These are phyloP conservation scores for Ptyas mucosa DNA, from an alignment of 2,113 vertebrate genomes.

Conservation along the genomic window DNA sequence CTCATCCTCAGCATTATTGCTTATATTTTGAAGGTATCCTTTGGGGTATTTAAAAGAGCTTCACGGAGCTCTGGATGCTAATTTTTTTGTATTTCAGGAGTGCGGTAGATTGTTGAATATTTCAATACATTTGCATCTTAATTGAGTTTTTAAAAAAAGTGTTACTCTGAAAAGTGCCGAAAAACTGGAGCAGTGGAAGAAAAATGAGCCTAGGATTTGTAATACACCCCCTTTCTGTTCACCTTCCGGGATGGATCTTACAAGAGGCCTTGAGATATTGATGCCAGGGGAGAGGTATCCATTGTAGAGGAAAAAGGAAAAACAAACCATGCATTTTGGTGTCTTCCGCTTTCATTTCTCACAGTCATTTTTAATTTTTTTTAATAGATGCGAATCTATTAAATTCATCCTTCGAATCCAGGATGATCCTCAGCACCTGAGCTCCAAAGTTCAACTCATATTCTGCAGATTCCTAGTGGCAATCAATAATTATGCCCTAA, in stretches of 20 bases:
- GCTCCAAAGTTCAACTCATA: neutral
- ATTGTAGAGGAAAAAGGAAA: too few relatives aligned
- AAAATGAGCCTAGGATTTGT: neutral
- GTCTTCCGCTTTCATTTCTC: neutral
- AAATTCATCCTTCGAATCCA: neutral
- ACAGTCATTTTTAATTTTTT: neutral
- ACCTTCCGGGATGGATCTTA: neutral
- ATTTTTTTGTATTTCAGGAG: neutral
- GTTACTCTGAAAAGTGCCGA: neutral
- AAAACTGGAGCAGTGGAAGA: neutral
- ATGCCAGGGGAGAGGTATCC: neutral
- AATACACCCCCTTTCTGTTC: neutral
- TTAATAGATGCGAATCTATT: too few relatives aligned
- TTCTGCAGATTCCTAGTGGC: neutral
- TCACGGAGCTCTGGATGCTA: neutral
- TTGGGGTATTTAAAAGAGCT: neutral
- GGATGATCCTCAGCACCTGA: neutral
- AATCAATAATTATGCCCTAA: neutral
- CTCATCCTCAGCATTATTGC: neutral
- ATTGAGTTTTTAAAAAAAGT: neutral
- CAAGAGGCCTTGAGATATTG: neutral
- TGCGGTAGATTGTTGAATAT: neutral
- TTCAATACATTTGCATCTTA: neutral
- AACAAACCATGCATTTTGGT: neutral
- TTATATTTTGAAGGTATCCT: neutral